Conservation (phyloP, 2,797 vertebrate genomes). For the Eulemur coronatus region DNA sequence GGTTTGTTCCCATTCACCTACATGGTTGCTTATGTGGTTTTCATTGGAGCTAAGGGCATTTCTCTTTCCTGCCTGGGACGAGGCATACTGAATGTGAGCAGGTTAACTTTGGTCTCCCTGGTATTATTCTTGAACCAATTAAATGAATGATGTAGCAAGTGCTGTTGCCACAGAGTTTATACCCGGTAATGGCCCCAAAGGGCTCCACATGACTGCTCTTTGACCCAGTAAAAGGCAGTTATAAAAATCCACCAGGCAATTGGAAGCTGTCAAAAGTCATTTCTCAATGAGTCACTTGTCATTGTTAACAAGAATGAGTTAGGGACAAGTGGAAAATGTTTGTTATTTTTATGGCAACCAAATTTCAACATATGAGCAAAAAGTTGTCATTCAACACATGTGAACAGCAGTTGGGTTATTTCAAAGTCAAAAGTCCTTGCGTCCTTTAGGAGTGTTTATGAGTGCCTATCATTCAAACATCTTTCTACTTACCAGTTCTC, state of each 20-base stretch:
- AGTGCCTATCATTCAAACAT: neutral
- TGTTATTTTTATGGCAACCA: constrained; percentile 76
- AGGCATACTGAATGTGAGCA: neutral
- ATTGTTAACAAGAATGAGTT: constrained; percentile 65
- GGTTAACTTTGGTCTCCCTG: constrained; percentile 50
- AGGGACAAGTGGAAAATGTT: constrained; percentile 75
- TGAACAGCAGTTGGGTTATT: constrained; percentile 65
- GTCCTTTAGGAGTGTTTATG: constrained; percentile 10
- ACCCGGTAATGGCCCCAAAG: neutral
- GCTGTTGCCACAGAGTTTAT: constrained; percentile 46
- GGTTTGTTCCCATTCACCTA: neutral
- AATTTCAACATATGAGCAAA: constrained; percentile 73
- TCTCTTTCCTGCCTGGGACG: neutral
- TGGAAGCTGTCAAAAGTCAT: constrained; percentile 74
- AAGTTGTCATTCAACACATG: constrained; percentile 58
- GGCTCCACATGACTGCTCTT: constrained; percentile 35
- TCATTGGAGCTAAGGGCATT: neutral
- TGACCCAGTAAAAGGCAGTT: constrained; percentile 52
- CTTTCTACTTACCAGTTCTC: neutral
- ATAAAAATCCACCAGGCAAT: constrained; percentile 64
- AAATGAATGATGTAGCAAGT: constrained; percentile 52
- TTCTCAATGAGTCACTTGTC: constrained; percentile 80
- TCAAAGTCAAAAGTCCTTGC: constrained; percentile 46
- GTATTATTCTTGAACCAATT: constrained; percentile 19
- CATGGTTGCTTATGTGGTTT: neutral